A percentile compares a stretch with the other conserved stretches of the same genome.
Evolutionary conservation across 2,888 invertebrate species (phyloP).

Genomic region (Stratiomys singularior): DNA sequence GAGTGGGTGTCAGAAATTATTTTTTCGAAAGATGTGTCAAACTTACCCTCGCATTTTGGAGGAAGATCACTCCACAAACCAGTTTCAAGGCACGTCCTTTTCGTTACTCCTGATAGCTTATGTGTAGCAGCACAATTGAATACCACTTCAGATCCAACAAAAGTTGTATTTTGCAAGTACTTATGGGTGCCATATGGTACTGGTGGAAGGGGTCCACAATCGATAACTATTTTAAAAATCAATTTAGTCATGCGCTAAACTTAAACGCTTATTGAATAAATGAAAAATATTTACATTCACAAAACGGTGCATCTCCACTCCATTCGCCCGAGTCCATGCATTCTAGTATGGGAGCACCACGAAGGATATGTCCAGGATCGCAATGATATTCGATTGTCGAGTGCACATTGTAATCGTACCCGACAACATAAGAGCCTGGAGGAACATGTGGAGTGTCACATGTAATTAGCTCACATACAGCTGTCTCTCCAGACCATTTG

Average conservation of each 20-base stretch:
- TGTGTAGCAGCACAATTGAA: slow-evolving; percentile 86
- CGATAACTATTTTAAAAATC: slow-evolving; percentile 73
- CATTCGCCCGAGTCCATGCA: slow-evolving; percentile 85
- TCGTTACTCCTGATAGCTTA: slow-evolving; percentile 78
- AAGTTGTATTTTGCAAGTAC: slow-evolving; percentile 81
- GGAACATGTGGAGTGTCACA: slow-evolving; percentile 90
- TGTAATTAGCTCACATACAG: slow-evolving; percentile 86
- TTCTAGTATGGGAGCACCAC: slow-evolving; percentile 75
- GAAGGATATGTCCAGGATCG: slow-evolving; percentile 82
- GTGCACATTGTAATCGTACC: slow-evolving; percentile 89
- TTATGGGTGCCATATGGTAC: slow-evolving; percentile 81
- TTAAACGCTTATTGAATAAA: too few species aligned
- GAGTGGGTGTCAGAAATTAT: background rate
- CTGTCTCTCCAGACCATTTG: slow-evolving; percentile 87
- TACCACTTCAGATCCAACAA: slow-evolving; percentile 80
- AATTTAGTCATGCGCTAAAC: too few species aligned
- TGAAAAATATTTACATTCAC: slow-evolving; percentile 77
- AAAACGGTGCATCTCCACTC: slow-evolving; percentile 83
- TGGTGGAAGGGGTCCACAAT: slow-evolving; percentile 86
- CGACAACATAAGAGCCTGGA: slow-evolving; percentile 85
- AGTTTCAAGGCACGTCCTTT: slow-evolving; percentile 77
- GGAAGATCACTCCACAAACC: slow-evolving; percentile 85
- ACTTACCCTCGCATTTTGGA: slow-evolving; percentile 81
- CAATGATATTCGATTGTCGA: slow-evolving; percentile 89
- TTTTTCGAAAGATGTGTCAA: slow-evolving; percentile 28